Conservation (phyloP, 1,140 invertebrate species). For the Drosophila bocki region DNA sequence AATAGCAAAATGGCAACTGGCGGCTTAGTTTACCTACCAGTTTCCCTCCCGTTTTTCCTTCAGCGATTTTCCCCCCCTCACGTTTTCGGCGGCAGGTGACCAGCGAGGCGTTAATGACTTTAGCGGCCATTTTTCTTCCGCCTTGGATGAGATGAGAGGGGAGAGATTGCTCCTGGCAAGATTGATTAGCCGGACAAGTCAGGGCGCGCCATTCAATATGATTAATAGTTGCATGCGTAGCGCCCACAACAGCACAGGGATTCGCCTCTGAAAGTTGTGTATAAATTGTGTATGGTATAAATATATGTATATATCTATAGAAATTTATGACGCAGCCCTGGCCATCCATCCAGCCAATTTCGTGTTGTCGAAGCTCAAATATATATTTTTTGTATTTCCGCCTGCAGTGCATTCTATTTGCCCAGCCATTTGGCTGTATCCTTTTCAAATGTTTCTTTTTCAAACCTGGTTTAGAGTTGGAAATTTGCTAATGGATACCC, state of each 20-base stretch:
- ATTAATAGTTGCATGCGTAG: conserved; percentile 80
- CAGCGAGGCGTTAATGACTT: conserved; percentile 80
- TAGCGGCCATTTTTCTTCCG: conserved; percentile 76
- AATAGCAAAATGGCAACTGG: conserved; percentile 73
- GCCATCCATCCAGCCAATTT: conserved; percentile 53
- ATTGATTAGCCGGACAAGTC: conserved; percentile 71
- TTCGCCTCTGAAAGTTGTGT: not conserved
- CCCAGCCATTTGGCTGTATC: conserved; percentile 23
- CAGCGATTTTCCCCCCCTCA: conserved; percentile 2
- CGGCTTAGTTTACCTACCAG: conserved; percentile 55
- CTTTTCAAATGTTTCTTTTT: conserved; percentile 10
- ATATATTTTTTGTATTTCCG: conserved; percentile 16
- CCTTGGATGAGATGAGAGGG: conserved; percentile 28
- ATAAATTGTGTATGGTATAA: not conserved
- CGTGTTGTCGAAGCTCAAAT: conserved; percentile 48
- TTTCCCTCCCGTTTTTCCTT: not conserved
- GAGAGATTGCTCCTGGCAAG: conserved; percentile 73
- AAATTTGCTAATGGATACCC: not conserved
- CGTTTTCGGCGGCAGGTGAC: conserved; percentile 61
- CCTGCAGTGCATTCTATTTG: conserved; percentile 19
- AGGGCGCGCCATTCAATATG: conserved; percentile 69
- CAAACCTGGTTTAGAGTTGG: not conserved
- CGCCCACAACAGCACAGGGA: conserved; percentile 52
- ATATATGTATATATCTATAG: conserved; percentile 30
- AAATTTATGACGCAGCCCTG: conserved; percentile 71